phyloP scores from a whole-genome alignment of 2,797 vertebrate species.

The Argya squamiceps region DNA sequence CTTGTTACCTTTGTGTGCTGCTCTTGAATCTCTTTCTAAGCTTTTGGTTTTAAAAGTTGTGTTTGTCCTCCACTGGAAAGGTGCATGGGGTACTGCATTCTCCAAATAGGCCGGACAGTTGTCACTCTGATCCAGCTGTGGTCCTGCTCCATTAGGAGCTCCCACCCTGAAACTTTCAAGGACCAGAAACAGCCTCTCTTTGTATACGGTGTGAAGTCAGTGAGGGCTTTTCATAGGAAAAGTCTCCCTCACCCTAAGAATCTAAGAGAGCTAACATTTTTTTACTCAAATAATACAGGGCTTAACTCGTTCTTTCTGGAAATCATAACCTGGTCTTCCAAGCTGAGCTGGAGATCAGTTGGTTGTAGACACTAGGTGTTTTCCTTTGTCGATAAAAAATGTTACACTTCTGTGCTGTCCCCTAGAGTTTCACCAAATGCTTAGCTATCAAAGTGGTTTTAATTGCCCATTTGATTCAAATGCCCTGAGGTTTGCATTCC shows the following conservation, averaged over 20 bases:
- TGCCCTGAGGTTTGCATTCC: not conserved
- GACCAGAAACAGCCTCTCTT: not conserved
- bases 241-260: not conserved
- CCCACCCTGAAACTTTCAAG: not conserved
- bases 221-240: not conserved
- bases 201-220: not conserved
- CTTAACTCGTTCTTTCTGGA: not conserved
- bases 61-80: not conserved
- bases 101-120: not conserved
- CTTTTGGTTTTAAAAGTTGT: not conserved
- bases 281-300: not conserved
- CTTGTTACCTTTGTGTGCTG: not conserved
- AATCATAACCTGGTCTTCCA: not conserved
- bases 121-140: not conserved
- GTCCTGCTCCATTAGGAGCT: not conserved
- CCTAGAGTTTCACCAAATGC: not conserved
- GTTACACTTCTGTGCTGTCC: not conserved
- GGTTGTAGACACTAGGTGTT: not conserved
- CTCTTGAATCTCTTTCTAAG: not conserved
- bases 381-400: not conserved
- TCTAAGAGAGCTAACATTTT: not conserved
- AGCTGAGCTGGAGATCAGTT: not conserved
- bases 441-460: not conserved
- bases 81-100: not conserved
- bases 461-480: not conserved